Base-by-base conservation (phyloP, 2,113 vertebrate genomes). In the Muntiacus reevesi region DNA sequence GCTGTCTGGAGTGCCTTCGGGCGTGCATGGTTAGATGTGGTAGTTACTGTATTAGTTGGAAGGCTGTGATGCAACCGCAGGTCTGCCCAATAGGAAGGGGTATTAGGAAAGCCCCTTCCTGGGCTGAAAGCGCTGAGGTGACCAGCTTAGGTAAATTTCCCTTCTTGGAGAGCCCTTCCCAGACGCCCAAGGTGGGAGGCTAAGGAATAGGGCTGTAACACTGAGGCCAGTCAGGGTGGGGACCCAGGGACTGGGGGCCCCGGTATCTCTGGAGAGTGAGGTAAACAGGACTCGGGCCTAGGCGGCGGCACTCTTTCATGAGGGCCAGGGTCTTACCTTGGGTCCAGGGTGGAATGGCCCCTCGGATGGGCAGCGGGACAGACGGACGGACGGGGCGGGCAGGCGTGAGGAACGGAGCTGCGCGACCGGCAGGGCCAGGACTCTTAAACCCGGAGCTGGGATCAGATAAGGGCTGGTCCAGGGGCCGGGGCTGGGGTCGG, bases 391-490 rank as follows among this genome's bases (percentile, higher is more conserved):
- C 52, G 82, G 92, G 97, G 78, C 21, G 95, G 96, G 85, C 94
- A 40, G 81, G 81, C 94, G 88, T 43, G 94, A 91, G 88, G 88
- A 97, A 86, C 71, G 52, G 62, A 97, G 98, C 95, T n/a, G 88
- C 19, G 97, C 36, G 92, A 81, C 62, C 13, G 84, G 43, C 96
- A 85, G 82, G 93, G 71, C 93, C 93, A 17, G 94, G 82, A 89
- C 96, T 98, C 97, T 98, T 98, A 98, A 98, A 89, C 88, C 83
- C n/a, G 21, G 57, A 95, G 90, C 95, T 54, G 82, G 96, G 91
- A 98, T 98, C 98, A 97, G 98, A 98, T 98, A 98, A 98, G 97
- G 94, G 97, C 93, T 97, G 88, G 98, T 88, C 95, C 81, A 45
- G 97, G 97, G 90, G 92, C 96, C 88, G 92, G 87, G 97, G 98